Base-by-base conservation (phyloP, 2,113 vertebrate genomes). In the Bujurquina vittata region DNA sequence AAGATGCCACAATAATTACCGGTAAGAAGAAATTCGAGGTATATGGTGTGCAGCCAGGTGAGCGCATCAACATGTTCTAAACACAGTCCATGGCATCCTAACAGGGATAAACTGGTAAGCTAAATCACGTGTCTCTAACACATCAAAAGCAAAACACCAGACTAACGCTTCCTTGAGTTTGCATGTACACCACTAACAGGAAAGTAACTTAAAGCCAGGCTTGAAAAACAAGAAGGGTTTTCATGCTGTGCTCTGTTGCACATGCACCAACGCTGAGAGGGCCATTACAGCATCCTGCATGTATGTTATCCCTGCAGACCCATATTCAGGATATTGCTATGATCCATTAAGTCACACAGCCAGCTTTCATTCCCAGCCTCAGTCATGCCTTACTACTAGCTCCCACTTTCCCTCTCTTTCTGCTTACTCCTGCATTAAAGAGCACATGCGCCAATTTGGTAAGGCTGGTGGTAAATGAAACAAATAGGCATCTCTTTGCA, bases 401-500 rank as follows among this genome's bases (percentile, higher is more conserved):
- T 37, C 73, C 40, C 17, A 37, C 83, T 77, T 49, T 74, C 43
- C n/a, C 65, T 31, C 46, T 14, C 54, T 58, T 57, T 56, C 9
- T 55, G 49, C 74, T 82, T 67, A 57, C 80, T 62, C 43, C 83
- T 74, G 84, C 56, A 49, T 78, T 56, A 84, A 79, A 77, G 35
- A 75, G 52, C 83, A 79, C 17, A 7, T 61, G 78, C 72, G 63
- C 57, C 60, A 62, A 49, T 82, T 78, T 80, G 49, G 54, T 73
- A 55, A 84, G 67, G 75, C 69, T 76, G 74, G 54, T 61, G 46
- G 49, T 57, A 84, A 88, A 91, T 87, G 82, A 90, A 85, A 89
- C 60, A 87, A 88, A 87, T 46, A 56, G 58, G 62, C 18, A 10
- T 77, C 43, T 58, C 23, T 88, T 87, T 89, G 75, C 77, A 79